A percentile compares a stretch with the other conserved stretches of the same genome.
Conservation (phyloP, 2,113 vertebrate genomes). For the Ptyas mucosa region DNA sequence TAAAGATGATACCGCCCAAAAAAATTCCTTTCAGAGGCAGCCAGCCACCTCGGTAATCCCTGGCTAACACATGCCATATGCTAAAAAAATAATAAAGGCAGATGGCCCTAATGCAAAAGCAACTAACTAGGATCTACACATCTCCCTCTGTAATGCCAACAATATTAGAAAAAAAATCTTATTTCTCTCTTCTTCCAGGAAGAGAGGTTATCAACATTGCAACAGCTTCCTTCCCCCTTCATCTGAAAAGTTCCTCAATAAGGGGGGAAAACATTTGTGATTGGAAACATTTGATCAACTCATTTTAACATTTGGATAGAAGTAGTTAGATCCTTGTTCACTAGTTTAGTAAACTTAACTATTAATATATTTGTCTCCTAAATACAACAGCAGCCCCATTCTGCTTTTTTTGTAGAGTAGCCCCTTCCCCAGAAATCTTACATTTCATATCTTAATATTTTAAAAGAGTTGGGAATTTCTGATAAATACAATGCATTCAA, state of each 20-base stretch:
- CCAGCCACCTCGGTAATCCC: too few relatives aligned
- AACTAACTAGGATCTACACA: neutral
- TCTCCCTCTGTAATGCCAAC: neutral
- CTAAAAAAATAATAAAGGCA: too few relatives aligned
- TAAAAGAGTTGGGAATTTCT: neutral
- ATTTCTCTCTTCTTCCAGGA: neutral
- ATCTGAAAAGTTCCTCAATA: neutral
- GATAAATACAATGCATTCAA: neutral
- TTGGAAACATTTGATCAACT: neutral
- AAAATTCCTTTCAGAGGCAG: too few relatives aligned
- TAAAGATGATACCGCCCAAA: too few relatives aligned
- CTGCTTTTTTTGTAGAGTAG: neutral
- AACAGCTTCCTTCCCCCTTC: neutral
- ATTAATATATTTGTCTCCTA: neutral
- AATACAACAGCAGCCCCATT: neutral
- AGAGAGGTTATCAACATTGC: neutral
- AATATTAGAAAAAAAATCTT: neutral
- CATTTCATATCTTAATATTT: neutral
- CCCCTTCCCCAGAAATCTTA: neutral
- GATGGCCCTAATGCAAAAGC: neutral
- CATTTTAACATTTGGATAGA: neutral
- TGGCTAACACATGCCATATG: too few relatives aligned
- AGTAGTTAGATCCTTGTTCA: neutral
- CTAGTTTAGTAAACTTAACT: neutral
- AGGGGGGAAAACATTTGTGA: neutral